Percentiles rank a stretch among this genome's conserved stretches.
Conservation (phyloP, 2,113 vertebrate genomes). For the Oxygymnocypris stewartii region DNA sequence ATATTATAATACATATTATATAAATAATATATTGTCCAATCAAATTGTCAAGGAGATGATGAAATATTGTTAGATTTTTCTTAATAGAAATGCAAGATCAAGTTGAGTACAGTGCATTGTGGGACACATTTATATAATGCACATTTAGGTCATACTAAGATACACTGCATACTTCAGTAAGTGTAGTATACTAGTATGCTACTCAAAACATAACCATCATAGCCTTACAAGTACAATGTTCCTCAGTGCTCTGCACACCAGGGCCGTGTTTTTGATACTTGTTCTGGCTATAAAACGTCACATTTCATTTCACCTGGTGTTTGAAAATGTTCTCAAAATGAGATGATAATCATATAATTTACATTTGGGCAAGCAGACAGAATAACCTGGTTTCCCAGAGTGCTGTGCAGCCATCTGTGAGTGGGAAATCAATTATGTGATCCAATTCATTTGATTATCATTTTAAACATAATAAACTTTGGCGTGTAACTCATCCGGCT, state of each 20-base stretch:
- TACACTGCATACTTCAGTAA: neutral
- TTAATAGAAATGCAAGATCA: neutral
- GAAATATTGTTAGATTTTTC: neutral
- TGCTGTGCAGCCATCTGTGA: conserved; percentile 26
- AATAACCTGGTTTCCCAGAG: conserved; percentile 1
- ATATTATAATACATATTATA: too few species aligned
- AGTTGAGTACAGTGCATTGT: neutral
- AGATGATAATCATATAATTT: conserved; percentile 2
- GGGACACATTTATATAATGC: neutral
- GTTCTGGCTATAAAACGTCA: neutral
- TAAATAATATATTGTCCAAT: neutral
- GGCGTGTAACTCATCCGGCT: neutral
- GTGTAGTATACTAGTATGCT: conserved; percentile 3
- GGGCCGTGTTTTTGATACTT: neutral
- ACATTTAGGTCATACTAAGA: neutral
- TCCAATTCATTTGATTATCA: conserved; percentile 5
- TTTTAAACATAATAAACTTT: neutral
- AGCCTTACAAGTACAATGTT: neutral
- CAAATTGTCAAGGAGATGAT: neutral
- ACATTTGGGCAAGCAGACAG: neutral
- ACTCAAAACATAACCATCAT: neutral
- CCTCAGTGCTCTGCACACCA: neutral
- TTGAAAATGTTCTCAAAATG: conserved; percentile 14
- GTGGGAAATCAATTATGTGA: neutral
- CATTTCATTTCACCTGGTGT: neutral